Conservation (phyloP, 2,888 invertebrate species). For the Ceramica pisi region DNA sequence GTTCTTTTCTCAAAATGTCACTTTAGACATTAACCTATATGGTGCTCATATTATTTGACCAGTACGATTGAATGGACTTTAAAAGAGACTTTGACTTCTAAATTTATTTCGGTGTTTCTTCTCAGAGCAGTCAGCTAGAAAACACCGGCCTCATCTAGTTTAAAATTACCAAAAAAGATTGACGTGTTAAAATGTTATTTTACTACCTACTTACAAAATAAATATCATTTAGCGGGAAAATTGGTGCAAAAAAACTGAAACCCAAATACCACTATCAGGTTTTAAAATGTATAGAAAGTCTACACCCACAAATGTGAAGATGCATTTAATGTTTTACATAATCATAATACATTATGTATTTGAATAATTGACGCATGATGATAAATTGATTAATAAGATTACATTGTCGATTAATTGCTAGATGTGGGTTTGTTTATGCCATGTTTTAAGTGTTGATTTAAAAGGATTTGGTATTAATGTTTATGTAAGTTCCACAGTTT, state of each 20-base stretch:
- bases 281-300: conserved; percentile 20
- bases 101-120: no score
- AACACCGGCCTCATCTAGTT: no score
- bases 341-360: conserved; percentile 2
- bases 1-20: no score
- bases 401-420: conserved; percentile 21
- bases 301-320: background rate
- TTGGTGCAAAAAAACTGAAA: background rate
- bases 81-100: no score
- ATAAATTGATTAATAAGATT: conserved; percentile 23
- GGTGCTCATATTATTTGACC: no score
- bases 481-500: background rate
- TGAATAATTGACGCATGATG: conserved; percentile 16
- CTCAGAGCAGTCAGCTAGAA: no score
- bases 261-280: background rate
- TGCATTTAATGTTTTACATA: conserved; percentile 22
- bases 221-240: no score
- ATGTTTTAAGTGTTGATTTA: conserved; percentile 17
- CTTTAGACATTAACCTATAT: no score
- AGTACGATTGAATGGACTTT: no score
- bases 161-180: no score
- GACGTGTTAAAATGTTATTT: no score
- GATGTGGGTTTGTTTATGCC: conserved; percentile 15
- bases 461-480: conserved; percentile 5
- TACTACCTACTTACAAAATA: no score